A percentile compares a stretch with the other conserved stretches of the same genome.
Conservation (phyloP, 35 echinoderm and acorn worm species). For the Nesometra sesokonis region DNA sequence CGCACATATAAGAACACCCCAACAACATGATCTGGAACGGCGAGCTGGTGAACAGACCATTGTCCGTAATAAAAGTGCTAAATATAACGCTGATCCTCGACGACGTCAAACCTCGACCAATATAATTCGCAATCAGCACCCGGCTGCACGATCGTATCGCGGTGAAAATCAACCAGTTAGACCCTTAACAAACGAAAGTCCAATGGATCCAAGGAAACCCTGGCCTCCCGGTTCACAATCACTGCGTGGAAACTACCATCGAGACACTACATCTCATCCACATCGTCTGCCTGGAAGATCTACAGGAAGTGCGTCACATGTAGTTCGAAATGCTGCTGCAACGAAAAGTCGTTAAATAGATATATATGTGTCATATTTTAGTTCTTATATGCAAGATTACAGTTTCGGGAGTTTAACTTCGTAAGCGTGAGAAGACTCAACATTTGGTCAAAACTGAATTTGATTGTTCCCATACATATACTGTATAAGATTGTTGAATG, state of each 20-base stretch:
- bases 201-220: too few relatives aligned
- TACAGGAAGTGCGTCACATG: neutral
- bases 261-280: neutral
- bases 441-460: too few relatives aligned
- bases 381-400: too few relatives aligned
- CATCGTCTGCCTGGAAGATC: neutral
- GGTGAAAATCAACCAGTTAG: neutral
- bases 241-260: neutral
- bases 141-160: neutral
- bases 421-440: too few relatives aligned
- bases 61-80: neutral
- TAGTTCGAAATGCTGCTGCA: neutral
- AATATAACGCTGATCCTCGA: neutral
- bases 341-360: neutral
- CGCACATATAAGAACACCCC: neutral
- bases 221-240: neutral
- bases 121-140: neutral
- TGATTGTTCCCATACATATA: too few relatives aligned
- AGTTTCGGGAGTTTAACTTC: too few relatives aligned
- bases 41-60: neutral
- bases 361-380: too few relatives aligned
- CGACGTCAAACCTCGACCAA: neutral
- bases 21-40: neutral
- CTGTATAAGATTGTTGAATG: too few relatives aligned
- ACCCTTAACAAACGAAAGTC: neutral